phyloP scores from a whole-genome alignment of 2,888 invertebrate species.

The Adelphocoris suturalis region DNA sequence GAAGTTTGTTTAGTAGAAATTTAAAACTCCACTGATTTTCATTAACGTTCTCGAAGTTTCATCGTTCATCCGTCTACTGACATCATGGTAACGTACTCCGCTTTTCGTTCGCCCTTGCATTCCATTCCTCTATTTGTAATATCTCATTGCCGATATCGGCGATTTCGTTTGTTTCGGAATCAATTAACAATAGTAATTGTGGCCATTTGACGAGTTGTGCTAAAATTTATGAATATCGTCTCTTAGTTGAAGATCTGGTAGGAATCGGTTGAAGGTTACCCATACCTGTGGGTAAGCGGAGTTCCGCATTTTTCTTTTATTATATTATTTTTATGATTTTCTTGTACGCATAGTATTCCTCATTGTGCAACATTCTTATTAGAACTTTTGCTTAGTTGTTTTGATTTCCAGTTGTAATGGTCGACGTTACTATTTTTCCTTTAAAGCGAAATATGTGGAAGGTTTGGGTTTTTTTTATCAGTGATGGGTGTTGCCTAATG shows the following conservation, averaged over 20 bases:
- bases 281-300: not conserved
- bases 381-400: not conserved
- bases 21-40: not conserved
- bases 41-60: not conserved
- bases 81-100: not conserved
- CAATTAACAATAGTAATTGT: no score
- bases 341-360: not conserved
- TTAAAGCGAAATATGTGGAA: not conserved
- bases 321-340: not conserved
- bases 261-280: slow-evolving; percentile 1
- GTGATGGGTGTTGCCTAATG: slow-evolving; percentile 35
- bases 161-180: not conserved
- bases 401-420: not conserved
- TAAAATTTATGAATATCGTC: no score
- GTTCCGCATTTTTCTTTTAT: not conserved
- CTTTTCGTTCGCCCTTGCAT: not conserved
- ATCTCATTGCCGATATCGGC: not conserved
- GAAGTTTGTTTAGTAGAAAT: slow-evolving; percentile 3
- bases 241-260: not conserved
- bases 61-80: not conserved
- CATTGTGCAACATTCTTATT: not conserved
- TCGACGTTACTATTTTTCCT: not conserved
- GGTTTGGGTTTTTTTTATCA: slow-evolving; percentile 17
- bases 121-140: slow-evolving; percentile 8
- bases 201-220: no score